Conservation (phyloP, 2,797 vertebrate species). For the Natrix natrix region DNA sequence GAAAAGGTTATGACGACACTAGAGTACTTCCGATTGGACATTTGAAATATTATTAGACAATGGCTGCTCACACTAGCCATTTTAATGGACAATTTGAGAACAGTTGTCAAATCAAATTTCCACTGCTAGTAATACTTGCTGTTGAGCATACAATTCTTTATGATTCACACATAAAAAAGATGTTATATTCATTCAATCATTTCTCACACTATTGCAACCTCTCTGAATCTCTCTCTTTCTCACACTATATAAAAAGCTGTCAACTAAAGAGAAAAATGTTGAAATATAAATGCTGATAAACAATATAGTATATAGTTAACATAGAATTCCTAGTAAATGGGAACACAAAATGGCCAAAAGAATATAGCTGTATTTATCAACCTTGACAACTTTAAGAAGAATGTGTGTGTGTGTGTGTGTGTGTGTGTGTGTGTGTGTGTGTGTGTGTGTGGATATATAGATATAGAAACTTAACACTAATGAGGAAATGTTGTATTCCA, state of each 20-base stretch:
- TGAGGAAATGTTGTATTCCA: background rate
- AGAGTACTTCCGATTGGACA: background rate
- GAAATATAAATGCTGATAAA: background rate
- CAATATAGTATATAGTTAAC: background rate
- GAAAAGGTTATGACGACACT: background rate
- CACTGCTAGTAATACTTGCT: background rate
- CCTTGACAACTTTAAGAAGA: background rate
- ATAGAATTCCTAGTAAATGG: background rate
- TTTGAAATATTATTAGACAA: background rate
- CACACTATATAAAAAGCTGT: background rate
- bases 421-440: too few relatives aligned
- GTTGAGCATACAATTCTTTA: background rate
- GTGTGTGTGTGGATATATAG: too few relatives aligned
- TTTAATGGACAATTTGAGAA: slow-evolving; percentile 2
- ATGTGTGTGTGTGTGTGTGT: too few relatives aligned
- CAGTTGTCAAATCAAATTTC: slow-evolving; percentile 1
- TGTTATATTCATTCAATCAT: background rate
- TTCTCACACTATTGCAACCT: background rate
- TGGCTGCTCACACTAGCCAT: background rate
- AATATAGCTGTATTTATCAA: background rate
- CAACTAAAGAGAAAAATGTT: background rate
- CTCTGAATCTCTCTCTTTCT: background rate
- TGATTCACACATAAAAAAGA: slow-evolving; percentile 6
- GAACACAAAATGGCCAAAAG: background rate
- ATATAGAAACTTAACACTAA: background rate